Base-by-base conservation (phyloP, 2,797 vertebrate genomes). In the Molossus alvarezi region DNA sequence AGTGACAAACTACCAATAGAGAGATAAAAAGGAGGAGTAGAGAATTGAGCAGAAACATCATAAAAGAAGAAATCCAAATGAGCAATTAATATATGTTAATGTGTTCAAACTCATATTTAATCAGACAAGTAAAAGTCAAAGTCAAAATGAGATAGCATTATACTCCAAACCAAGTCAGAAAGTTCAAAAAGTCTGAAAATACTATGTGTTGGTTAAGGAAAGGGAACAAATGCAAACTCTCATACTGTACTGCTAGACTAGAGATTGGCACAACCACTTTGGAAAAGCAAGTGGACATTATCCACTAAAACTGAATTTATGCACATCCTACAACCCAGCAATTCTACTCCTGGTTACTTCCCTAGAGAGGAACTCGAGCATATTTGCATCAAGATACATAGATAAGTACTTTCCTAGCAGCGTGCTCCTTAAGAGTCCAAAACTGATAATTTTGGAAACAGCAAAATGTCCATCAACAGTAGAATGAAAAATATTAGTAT, bases 371-470 rank as follows among this genome's bases (percentile, higher is more conserved):
- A 91, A 60, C 55, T 80, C 37, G 37, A 51, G 20, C 17, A 62
- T 48, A 67, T 88, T 62, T 84, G 27, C 23, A 67, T 91, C 72
- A 37, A 90, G 33, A 67, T 53, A 88, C 5, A 75, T 21, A 87
- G 18, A 27, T 1, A 82, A 95, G 25, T 90, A 72, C 4, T 2
- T 53, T 81, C 27, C 76, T 71, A 55, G n/a, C 10, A 9, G 25
- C 69, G 29, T 57, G 81, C 37, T 57, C 53, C 33, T 41, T 55
- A 81, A 37, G 45, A 69, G 23, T 15, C 9, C 33, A 10, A 79
- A 94, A 82, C 25, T 53, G 53, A 11, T 69, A 67, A 33, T 69
- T 88, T 41, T 91, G 12, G 55, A 90, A 95, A 76, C 58, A 85
- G 65, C 13, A 84, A 85, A 11, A 3, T 88, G 20, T 72, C n/a